Evolutionary conservation across 2,797 vertebrate genomes (phyloP).

Genomic region (Darevskia mixta): DNA sequence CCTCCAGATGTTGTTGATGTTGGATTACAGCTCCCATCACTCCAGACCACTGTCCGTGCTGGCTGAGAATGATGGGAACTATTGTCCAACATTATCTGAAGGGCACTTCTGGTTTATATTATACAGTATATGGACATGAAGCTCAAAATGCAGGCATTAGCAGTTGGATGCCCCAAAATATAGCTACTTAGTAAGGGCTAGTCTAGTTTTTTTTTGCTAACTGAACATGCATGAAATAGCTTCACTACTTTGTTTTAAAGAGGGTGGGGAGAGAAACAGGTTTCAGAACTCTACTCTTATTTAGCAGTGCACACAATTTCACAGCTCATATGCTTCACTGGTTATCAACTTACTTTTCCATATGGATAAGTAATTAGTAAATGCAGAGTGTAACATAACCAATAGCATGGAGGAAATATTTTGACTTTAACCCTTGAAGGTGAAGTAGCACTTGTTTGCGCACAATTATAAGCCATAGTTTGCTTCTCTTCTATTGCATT

Average conservation of each 20-base stretch:
- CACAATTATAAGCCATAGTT: neutral
- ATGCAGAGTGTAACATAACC: neutral
- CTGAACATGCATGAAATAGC: neutral
- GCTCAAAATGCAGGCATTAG: neutral
- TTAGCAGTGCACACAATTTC: neutral
- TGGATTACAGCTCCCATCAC: too few species aligned
- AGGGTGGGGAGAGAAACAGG: neutral
- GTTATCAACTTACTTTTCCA: neutral
- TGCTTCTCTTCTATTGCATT: too few species aligned
- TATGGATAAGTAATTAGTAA: slow-evolving; percentile 11
- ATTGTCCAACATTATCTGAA: too few species aligned
- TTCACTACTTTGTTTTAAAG: neutral
- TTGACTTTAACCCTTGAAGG: neutral
- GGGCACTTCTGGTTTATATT: neutral
- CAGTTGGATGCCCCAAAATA: neutral
- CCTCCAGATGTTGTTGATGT: too few species aligned
- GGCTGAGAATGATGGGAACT: too few species aligned
- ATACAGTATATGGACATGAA: neutral
- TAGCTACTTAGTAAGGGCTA: neutral
- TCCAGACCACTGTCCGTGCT: too few species aligned
- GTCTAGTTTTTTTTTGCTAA: neutral
- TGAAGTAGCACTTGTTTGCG: neutral
- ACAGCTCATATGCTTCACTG: neutral
- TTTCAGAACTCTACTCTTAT: neutral
- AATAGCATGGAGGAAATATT: neutral